Base-by-base conservation (phyloP, 2,113 vertebrate species). In the Dinomys branickii region DNA sequence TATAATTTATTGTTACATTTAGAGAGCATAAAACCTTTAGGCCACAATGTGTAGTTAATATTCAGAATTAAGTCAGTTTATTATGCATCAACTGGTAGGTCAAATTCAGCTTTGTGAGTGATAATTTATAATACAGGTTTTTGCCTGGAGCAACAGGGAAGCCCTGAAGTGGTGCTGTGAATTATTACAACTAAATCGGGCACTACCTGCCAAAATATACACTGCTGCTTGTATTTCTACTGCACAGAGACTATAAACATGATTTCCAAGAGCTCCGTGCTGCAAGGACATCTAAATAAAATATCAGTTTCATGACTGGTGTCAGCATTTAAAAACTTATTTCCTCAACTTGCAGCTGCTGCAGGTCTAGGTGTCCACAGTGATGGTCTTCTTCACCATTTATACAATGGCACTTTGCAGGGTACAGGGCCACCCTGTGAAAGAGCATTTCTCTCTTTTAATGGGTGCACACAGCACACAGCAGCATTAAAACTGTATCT, bases 21-120 rank as follows among this genome's bases (percentile, higher is more conserved):
- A 98, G 98, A 99, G 98, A 98, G 97, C 96, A 98, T 98, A 98
- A 98, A 99, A 98, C 98, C 99, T 99, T 98, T 99, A 99, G 99
- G 99, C 99, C 99, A 99, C 98, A 98, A 99, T 99, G 97, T 98
- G 98, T 98, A 98, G 98, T 99, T 99, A 99, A 99, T 99, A 99
- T 99, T 99, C 98, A 98, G 98, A 99, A 98, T 98, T 98, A 98
- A 99, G 97, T 98, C 98, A 97, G 98, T 98, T 99, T 98, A 98
- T 99, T 98, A 99, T 98, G 98, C 98, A 99, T 99, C 99, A 99
- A 99, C 99, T 99, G 99, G 99, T 99, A 99, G 99, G 99, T 99
- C 99, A 99, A 99, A 99, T 99, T 99, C 99, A 99, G 99, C 99
- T 99, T 99, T 99, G 99, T 99, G 99, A 99, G 99, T 97, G 98